These are phyloP conservation scores for Protobothrops flavoviridis DNA, from an alignment of 2,113 vertebrate genomes.

Conservation along the genomic window DNA sequence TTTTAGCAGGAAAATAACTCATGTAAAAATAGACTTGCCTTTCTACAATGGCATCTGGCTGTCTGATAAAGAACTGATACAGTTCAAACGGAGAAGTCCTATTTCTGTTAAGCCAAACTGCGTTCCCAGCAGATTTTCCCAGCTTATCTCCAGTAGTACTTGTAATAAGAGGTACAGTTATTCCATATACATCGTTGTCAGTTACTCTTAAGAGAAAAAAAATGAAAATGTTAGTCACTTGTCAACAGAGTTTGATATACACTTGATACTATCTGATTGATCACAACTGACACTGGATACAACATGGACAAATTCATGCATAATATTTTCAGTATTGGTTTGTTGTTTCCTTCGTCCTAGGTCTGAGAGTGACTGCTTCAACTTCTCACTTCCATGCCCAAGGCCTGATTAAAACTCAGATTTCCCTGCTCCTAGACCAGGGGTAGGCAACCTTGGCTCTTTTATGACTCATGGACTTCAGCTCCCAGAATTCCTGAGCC, in stretches of 20 bases:
- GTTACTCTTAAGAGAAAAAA: constrained; percentile 72
- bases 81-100: constrained; percentile 92
- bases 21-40: constrained; percentile 67
- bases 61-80: constrained; percentile 93
- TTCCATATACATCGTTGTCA: constrained; percentile 88
- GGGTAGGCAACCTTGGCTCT: too few relatives aligned
- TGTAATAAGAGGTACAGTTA: constrained; percentile 90
- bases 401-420: neutral
- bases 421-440: neutral
- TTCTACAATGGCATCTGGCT: constrained; percentile 80
- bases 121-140: constrained; percentile 94
- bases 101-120: constrained; percentile 90
- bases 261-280: neutral
- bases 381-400: neutral
- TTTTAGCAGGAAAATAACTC: neutral
- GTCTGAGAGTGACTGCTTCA: neutral
- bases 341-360: neutral
- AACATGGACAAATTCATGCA: neutral
- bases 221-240: neutral
- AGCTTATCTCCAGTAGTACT: constrained; percentile 89
- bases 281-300: neutral
- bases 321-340: neutral
- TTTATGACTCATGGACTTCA: too few relatives aligned
- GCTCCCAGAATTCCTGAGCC: too few relatives aligned
- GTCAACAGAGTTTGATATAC: neutral